Base-by-base conservation (phyloP, 1,140 invertebrate genomes). In the Wiebesia pumilae region DNA sequence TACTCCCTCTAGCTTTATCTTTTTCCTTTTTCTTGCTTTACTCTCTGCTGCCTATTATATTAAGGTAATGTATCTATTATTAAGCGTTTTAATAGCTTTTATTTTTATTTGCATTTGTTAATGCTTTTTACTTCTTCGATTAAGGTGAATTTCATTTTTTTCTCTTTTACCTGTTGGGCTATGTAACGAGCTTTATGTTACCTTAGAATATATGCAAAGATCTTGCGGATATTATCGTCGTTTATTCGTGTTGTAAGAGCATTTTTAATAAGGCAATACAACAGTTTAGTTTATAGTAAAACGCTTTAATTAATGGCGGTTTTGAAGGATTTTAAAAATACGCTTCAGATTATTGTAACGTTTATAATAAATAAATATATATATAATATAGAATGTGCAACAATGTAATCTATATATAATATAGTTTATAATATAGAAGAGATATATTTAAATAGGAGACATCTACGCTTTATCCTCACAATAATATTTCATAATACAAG, bases 51-150 rank as follows among this genome's bases (percentile, higher is more conserved):
- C 24, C 27, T 0, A 87, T 83, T 87, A 77, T 51, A 43, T 58
- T 27, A 7, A 43, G 30, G 40, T 87, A 87, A 87, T 71, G 81
- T 83, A 83, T 87, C 85, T 58, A 87, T 87, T 85, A 80, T 80
- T 65, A 67, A 43, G 33, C n/a, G n/a, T 40, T 77, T 65, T 62
- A 30, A 0, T 10, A 24, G 24, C 75, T 51, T 78, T 54, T 51
- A 3, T 78, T 78, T 51, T 51, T 78, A 27, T 62, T 67, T 67
- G 10, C 69, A 40, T 38, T 69, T 21, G 65, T 69, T 69, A 69
- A 69, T 35, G 69, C 69, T 38, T 38, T 69, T 69, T 69, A 24
- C 16, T 69, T 10, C 21, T 30, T 77, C 27, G 73, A 77, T 77
- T 47, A 38, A 43, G 73, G 43, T 43, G 43, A 51, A 77, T 47